Evolutionary conservation across 2,113 vertebrate species (phyloP), one percentile per base, ranked within the genome.

Genomic region (Setophaga kirtlandii): DNA sequence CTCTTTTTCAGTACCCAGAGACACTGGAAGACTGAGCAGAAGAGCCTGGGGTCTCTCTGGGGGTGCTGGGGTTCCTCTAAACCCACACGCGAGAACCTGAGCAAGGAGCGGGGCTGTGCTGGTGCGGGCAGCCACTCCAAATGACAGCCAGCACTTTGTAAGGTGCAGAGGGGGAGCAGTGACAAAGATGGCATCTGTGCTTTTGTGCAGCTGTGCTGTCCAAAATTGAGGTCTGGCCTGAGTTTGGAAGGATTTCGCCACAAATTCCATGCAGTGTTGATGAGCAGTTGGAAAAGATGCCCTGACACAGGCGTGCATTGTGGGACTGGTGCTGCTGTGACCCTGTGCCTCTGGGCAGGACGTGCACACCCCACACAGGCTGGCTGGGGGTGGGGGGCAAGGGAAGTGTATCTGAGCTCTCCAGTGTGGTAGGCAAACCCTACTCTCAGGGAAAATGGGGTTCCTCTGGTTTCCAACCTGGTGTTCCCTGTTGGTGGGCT

Each of bases 1-100:
- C 56, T 97, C 83, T 97, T 95, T 95, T 97, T 98, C 87, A 93
- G 93, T 67, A 89, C 60, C 69, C 60, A 21, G 74, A 83, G 79
- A 23, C 30, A 31, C n/a, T 24, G 81, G 73, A 68, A 73, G 39
- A 44, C 1, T 1, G 15, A 81, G 56, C 41, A 16, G 75, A 78
- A 49, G 42, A 67, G 9, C 25, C 35, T 3, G 17, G 46, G 17
- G 14, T 44, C 39, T 60, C 62, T 24, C 12, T 30, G 24, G 6
- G 6, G 25, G 22, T 10, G 31, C 60, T 22, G 60, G 31, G 44
- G 21, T 62, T 70, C 41, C 58, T 77, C 62, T 41, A 60, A 64
- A 73, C 6, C 6, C 30, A 30, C 15, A 13, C 1, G 4, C 17
- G n/a, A 92, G 47, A 63, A 37, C 37, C 20, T 67, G 47, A 55